phyloP scores from a whole-genome alignment of 2,113 vertebrate species.

The Aldabrachelys gigantea region DNA sequence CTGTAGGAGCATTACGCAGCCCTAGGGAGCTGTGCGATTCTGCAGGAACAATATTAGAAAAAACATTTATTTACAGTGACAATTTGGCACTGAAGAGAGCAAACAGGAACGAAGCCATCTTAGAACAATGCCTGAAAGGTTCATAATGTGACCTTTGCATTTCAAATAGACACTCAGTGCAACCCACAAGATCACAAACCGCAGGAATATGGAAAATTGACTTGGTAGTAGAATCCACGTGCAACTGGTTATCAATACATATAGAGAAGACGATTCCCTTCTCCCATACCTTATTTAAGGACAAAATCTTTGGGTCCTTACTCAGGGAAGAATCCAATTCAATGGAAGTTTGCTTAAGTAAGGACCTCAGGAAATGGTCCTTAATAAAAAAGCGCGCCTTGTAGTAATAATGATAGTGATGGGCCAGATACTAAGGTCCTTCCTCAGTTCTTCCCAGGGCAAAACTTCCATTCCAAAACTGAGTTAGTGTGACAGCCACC shows the following conservation, averaged over 20 bases:
- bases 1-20: background rate
- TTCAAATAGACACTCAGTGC: background rate
- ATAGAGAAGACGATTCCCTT: background rate
- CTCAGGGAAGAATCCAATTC: background rate
- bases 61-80: background rate
- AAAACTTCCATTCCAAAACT: background rate
- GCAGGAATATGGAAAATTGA: background rate
- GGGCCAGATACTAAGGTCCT: background rate
- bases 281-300: background rate
- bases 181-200: background rate
- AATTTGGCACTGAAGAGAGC: rapidly evolving
- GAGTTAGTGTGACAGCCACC: background rate
- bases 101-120: background rate
- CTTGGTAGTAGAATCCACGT: background rate
- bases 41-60: background rate
- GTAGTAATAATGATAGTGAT: background rate
- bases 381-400: background rate
- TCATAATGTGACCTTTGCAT: background rate
- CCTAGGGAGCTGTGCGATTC: background rate
- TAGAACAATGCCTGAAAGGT: background rate
- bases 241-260: background rate
- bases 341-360: rapidly evolving
- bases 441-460: background rate
- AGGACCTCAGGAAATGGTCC: background rate
- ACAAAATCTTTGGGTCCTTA: background rate